Percentiles rank a stretch among this genome's conserved stretches.
Evolutionary conservation across 1,140 invertebrate species (phyloP).

Genomic region (Cotesia glomerata): DNA sequence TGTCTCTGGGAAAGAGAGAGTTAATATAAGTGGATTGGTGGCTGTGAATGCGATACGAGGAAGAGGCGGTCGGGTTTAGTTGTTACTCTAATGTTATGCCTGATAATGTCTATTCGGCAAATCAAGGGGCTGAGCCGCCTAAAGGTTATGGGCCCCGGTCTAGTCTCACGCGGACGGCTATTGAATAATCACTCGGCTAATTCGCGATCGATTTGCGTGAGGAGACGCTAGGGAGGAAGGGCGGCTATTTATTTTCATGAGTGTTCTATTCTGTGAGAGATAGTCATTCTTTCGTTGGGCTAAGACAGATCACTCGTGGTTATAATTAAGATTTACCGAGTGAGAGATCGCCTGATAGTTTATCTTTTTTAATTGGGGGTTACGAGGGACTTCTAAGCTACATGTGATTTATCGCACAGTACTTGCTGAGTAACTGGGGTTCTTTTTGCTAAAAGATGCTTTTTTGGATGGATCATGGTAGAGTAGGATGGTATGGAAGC

Average conservation of each 20-base stretch:
- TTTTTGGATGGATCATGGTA: background rate
- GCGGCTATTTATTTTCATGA: conserved; percentile 2
- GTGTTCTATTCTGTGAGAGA: background rate
- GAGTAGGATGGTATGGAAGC: too few species aligned
- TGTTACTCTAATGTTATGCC: background rate
- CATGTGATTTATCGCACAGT: conserved; percentile 9
- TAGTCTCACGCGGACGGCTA: background rate
- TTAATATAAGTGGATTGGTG: too few species aligned
- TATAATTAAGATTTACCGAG: conserved; percentile 17
- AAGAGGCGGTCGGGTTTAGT: background rate
- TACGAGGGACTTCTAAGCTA: conserved; percentile 13
- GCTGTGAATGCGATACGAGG: background rate
- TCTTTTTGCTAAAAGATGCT: background rate
- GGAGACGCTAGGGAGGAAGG: background rate
- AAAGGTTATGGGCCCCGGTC: too few species aligned
- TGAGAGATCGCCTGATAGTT: conserved; percentile 14
- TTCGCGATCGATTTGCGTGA: conserved; percentile 11
- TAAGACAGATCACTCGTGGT: background rate
- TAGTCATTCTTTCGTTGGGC: background rate
- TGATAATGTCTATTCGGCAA: background rate
- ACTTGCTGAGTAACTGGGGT: background rate
- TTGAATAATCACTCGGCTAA: conserved; percentile 13
- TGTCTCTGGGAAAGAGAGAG: background rate
- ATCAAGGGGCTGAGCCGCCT: background rate
- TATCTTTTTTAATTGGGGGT: conserved; percentile 20